Evolutionary conservation across 2,113 vertebrate species (phyloP).

Genomic region (Halcyon senegalensis): DNA sequence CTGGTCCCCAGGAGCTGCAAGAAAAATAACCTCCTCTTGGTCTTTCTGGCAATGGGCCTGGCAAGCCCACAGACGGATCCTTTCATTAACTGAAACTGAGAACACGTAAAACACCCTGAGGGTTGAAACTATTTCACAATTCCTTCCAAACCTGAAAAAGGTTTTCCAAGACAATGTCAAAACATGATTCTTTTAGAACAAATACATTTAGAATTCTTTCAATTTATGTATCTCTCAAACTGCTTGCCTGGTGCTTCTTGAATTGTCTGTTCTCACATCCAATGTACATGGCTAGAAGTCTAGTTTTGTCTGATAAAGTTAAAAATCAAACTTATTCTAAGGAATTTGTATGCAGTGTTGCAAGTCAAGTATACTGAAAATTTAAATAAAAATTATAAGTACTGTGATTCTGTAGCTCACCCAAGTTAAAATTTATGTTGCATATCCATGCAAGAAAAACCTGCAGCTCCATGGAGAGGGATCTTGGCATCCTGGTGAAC

Average conservation of each 20-base stretch:
- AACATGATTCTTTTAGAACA: background rate
- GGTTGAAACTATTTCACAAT: background rate
- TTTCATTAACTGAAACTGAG: background rate
- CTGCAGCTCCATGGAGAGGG: too few species aligned
- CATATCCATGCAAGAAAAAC: background rate
- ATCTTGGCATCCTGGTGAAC: too few species aligned
- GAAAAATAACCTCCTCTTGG: background rate
- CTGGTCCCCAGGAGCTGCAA: background rate
- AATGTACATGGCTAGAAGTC: background rate
- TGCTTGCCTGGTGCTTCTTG: background rate
- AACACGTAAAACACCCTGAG: background rate
- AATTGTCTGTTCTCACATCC: background rate
- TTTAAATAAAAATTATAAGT: background rate
- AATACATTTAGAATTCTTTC: background rate
- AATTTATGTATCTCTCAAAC: background rate
- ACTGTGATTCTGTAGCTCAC: background rate
- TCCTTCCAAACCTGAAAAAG: background rate
- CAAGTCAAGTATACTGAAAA: background rate
- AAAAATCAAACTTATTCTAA: background rate
- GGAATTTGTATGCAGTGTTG: background rate
- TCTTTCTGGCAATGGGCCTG: background rate
- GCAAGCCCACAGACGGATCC: background rate
- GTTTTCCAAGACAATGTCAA: background rate
- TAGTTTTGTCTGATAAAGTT: background rate
- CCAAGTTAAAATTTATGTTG: background rate